phyloP scores from a whole-genome alignment of 2,888 invertebrate species.

The Chrysolina oricalcia region DNA sequence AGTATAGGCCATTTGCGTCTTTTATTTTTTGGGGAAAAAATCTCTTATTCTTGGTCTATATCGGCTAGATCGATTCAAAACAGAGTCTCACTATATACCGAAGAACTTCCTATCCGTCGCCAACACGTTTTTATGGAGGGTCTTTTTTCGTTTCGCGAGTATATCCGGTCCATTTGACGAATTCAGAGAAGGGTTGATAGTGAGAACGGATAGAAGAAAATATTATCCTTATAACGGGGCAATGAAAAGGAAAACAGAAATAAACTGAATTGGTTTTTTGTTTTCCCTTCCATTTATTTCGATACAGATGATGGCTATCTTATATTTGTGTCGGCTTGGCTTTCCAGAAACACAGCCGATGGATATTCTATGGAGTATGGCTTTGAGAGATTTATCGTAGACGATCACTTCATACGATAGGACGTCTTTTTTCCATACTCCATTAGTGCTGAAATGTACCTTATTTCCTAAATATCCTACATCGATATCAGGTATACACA shows the following conservation, averaged over 20 bases:
- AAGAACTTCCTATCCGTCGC: conserved; percentile 33
- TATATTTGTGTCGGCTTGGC: not conserved
- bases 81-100: too few species aligned
- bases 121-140: conserved; percentile 14
- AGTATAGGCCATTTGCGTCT: too few species aligned
- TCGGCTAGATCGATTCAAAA: too few species aligned
- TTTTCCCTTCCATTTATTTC: conserved; percentile 1
- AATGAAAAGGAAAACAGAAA: conserved; percentile 17
- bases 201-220: not conserved
- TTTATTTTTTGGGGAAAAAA: too few species aligned
- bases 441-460: too few species aligned
- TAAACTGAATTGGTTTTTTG: conserved; percentile 8
- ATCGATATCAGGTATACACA: too few species aligned
- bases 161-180: conserved; percentile 3
- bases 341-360: not conserved
- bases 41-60: too few species aligned
- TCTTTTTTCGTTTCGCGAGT: not conserved
- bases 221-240: conserved; percentile 8
- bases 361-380: not conserved
- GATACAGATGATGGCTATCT: conserved; percentile 3
- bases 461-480: too few species aligned
- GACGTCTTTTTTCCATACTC: too few species aligned
- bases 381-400: too few species aligned
- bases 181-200: not conserved
- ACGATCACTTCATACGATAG: too few species aligned